A percentile compares a stretch with the other conserved stretches of the same genome.
phyloP scores from a whole-genome alignment of 1,140 invertebrate species.

The Oryctes rhinoceros region DNA sequence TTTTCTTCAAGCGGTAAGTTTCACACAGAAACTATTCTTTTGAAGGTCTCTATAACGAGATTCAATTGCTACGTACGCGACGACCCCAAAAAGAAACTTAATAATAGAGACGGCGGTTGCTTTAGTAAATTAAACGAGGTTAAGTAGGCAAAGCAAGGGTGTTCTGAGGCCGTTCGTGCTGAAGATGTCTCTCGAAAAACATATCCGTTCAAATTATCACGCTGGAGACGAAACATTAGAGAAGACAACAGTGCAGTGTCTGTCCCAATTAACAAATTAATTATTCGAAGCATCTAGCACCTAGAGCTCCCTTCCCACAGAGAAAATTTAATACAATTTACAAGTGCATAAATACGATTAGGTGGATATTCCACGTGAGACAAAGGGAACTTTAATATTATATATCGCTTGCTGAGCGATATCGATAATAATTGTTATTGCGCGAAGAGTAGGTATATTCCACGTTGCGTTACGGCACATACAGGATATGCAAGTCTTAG shows the following conservation, averaged over 20 bases:
- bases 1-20: not conserved
- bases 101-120: conserved; percentile 17
- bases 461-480: not conserved
- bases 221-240: conserved; percentile 25
- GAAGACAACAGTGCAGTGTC: conserved; percentile 21
- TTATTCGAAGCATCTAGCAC: conserved; percentile 15
- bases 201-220: conserved; percentile 25
- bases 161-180: conserved; percentile 11
- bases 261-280: conserved; percentile 30
- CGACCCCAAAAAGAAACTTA: not conserved
- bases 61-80: conserved; percentile 5
- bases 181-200: conserved; percentile 27
- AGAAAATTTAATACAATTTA: conserved; percentile 31
- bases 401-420: not conserved
- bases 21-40: not conserved
- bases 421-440: not conserved
- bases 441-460: not conserved
- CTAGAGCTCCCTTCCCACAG: conserved; percentile 11
- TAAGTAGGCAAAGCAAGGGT: not conserved
- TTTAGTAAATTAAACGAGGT: conserved; percentile 19
- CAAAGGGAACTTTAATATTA: conserved; percentile 1
- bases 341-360: not conserved
- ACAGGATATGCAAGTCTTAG: not conserved
- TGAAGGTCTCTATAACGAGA: conserved; percentile 1
- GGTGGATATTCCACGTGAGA: not conserved